Percentiles rank a stretch among this genome's conserved stretches.
These are phyloP conservation scores for Matsumyia berberina DNA, from an alignment of 2,888 invertebrate species.

Conservation along the genomic window DNA sequence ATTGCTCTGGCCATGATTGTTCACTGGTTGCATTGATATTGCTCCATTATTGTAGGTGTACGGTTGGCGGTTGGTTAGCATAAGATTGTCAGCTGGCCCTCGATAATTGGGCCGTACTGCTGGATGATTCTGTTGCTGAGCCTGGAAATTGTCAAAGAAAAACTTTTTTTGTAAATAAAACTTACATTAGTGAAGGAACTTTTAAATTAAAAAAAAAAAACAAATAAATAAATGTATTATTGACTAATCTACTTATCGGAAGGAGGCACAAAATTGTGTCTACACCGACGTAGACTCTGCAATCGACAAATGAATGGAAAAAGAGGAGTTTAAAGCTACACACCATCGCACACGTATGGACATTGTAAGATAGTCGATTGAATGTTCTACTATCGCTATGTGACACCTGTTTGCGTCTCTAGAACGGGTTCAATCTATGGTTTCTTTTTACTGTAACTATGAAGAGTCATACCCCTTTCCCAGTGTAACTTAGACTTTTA, in stretches of 20 bases:
- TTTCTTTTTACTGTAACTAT: too few species aligned
- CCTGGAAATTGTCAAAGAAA: conserved; percentile 45
- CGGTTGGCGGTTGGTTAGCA: conserved; percentile 81
- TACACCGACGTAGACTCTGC: too few species aligned
- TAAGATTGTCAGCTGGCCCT: conserved; percentile 82
- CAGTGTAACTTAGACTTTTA: too few species aligned
- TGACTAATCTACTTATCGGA: not conserved
- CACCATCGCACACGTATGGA: too few species aligned
- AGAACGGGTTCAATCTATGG: too few species aligned
- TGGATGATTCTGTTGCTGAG: conserved; percentile 64
- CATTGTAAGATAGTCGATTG: too few species aligned
- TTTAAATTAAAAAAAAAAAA: not conserved
- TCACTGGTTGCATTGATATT: conserved; percentile 83
- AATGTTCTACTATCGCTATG: too few species aligned
- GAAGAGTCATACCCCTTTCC: too few species aligned
- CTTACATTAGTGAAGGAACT: conserved; percentile 11
- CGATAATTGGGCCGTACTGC: conserved; percentile 78
- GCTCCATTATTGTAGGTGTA: conserved; percentile 82
- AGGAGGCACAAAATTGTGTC: too few species aligned
- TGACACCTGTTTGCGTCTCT: too few species aligned
- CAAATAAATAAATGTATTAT: not conserved
- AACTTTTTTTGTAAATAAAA: conserved; percentile 26
- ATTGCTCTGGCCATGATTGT: conserved; percentile 83
- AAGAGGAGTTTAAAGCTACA: too few species aligned
- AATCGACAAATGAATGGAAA: too few species aligned